A percentile compares a stretch with the other conserved stretches of the same genome.
phyloP scores from a whole-genome alignment of 2,888 invertebrate species.

The Hypselothyrea guttata region DNA sequence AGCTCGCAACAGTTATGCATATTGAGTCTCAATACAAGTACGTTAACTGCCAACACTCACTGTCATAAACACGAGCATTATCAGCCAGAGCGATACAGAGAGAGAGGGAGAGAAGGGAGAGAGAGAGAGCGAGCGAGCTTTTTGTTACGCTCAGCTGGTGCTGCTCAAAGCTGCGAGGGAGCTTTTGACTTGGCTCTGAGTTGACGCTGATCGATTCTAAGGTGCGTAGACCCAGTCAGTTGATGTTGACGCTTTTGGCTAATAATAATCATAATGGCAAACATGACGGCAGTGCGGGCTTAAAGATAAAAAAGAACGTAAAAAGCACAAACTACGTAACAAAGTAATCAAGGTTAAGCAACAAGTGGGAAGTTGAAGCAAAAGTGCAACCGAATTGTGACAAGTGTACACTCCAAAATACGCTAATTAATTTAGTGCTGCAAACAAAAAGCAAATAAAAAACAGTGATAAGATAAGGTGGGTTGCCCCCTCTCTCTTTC shows the following conservation, averaged over 20 bases:
- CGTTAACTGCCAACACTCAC: neutral
- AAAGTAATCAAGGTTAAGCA: constrained; percentile 57
- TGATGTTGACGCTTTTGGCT: constrained; percentile 55
- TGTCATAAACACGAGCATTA: neutral
- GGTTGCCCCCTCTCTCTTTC: too few species aligned
- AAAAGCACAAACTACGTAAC: constrained; percentile 8
- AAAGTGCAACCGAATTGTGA: too few species aligned
- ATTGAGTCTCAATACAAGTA: constrained; percentile 20
- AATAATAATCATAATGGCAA: constrained; percentile 63
- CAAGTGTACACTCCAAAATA: constrained; percentile 6
- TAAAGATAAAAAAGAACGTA: constrained; percentile 24
- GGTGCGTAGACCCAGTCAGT: constrained; percentile 61
- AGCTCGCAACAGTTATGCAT: constrained; percentile 56
- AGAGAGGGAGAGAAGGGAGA: too few species aligned
- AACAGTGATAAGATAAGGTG: constrained; percentile 55
- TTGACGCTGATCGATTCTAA: constrained; percentile 51
- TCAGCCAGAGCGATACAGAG: too few species aligned
- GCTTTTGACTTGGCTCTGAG: constrained; percentile 38
- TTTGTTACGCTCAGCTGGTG: constrained; percentile 28
- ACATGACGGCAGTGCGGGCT: constrained; percentile 47
- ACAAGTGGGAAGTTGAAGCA: constrained; percentile 27
- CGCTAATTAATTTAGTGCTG: constrained; percentile 44
- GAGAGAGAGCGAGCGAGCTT: neutral
- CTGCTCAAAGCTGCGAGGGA: constrained; percentile 26
- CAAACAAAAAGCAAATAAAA: constrained; percentile 9